Base-by-base conservation (phyloP, 2,888 invertebrate genomes). In the Melolontha melolontha region DNA sequence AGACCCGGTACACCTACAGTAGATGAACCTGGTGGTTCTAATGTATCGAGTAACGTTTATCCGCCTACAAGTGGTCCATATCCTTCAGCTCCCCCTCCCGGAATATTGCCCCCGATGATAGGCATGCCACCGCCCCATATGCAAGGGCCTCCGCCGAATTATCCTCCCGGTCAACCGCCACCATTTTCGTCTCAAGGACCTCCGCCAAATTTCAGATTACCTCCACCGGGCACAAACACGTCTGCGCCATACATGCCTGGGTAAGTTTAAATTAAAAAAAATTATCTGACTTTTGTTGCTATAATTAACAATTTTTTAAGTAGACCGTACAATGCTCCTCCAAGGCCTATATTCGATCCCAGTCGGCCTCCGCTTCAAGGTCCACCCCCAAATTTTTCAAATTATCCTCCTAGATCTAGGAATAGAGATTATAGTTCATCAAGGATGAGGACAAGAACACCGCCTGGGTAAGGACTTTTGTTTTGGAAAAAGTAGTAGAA, bases 1-100 rank as follows among this genome's bases (percentile, higher is more conserved):
- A 85, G 91, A 54, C 87, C 91, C 0, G 90, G 89, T 54, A 92
- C 92, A 7, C 92, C 92, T 1, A 92, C 92, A 0, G 87, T 91
- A 55, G 90, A 90, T 76, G 90, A 90, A 80, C 83, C 84, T 12
- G 83, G 80, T 10, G 72, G 72, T 50, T 70, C 70, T 16, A 27
- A 64, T 10, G 52, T 63, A 50, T 52, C 54, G 4, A 64, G 55
- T 22, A 67, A 52, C 11, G 41, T 49, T 27, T 70, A 70, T 55
- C 69, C 69, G 41, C 57, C 65, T 6, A 52, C 71, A 5, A 70
- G 54, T 49, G 71, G 68, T 40, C 70, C 71, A 12, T 74, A 75
- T 70, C 72, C 73, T 11, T 52, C 74, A 47, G 73, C 71, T 54
- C 71, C 75, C 29, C 77, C 79, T 5, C 75, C 78, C 8, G 78